Conservation (phyloP, 1,140 invertebrate species). For the Dermatophagoides farinae region DNA sequence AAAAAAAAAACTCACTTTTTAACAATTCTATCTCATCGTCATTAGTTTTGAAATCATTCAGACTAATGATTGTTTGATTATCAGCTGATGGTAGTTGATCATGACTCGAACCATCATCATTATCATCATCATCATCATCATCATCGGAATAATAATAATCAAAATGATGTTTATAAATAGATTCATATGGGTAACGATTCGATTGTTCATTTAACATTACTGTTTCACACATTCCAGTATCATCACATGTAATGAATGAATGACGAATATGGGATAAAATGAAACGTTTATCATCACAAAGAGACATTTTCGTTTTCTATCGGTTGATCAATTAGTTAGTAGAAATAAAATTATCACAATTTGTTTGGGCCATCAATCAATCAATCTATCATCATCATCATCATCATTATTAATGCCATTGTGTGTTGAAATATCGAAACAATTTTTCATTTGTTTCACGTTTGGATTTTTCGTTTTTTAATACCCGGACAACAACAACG, state of each 20-base stretch:
- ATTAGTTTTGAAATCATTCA: neutral
- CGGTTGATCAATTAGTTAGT: neutral
- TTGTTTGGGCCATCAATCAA: neutral
- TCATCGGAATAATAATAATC: neutral
- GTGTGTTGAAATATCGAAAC: too few relatives aligned
- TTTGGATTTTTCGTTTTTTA: too few relatives aligned
- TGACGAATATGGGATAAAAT: constrained; percentile 73
- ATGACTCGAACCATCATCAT: neutral
- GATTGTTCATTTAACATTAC: constrained; percentile 55
- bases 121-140: constrained; percentile 1
- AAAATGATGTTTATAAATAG: neutral
- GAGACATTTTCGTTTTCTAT: constrained; percentile 53
- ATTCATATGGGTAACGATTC: constrained; percentile 7
- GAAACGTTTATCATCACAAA: constrained; percentile 80
- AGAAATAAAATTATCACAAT: neutral
- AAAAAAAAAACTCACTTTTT: neutral
- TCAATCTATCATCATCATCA: too few relatives aligned
- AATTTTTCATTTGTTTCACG: too few relatives aligned
- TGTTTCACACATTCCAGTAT: constrained; percentile 55
- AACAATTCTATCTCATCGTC: neutral
- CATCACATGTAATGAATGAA: constrained; percentile 84
- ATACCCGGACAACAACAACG: too few relatives aligned
- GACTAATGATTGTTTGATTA: neutral
- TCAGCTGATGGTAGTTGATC: neutral
- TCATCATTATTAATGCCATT: too few relatives aligned